Percentiles rank a stretch among this genome's conserved stretches.
phyloP scores from a whole-genome alignment of 2,797 vertebrate genomes.

The Falco naumanni region DNA sequence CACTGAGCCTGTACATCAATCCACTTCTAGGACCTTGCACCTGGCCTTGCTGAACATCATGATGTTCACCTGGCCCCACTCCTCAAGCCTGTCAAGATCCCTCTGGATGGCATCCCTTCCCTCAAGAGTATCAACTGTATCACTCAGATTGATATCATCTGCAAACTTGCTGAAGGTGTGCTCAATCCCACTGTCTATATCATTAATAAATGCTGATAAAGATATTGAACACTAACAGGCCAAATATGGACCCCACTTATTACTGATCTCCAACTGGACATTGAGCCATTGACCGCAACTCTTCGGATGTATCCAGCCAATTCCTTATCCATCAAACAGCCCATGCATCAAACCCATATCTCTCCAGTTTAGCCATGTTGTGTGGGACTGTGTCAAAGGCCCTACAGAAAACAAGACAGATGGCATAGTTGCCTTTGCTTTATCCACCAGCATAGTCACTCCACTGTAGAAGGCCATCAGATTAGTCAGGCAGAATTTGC shows the following conservation, averaged over 20 bases:
- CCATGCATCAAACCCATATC: not conserved
- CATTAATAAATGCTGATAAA: not conserved
- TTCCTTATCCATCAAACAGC: not conserved
- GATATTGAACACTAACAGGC: not conserved
- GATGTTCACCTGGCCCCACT: not conserved
- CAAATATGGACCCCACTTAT: not conserved
- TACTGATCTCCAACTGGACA: not conserved
- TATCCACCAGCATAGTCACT: not conserved
- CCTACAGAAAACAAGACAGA: not conserved
- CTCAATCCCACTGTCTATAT: not conserved
- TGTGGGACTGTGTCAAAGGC: not conserved
- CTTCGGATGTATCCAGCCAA: not conserved
- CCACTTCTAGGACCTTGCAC: not conserved
- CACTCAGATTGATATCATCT: not conserved
- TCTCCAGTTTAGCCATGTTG: not conserved
- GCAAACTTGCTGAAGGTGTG: not conserved
- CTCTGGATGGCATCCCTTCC: not conserved
- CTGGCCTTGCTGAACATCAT: not conserved
- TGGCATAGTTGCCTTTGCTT: not conserved
- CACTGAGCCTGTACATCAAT: not conserved
- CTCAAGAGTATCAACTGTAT: not conserved
- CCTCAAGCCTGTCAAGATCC: not conserved
- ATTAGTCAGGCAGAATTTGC: not conserved
- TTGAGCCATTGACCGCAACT: not conserved
- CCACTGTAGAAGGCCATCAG: not conserved